Base-by-base conservation (phyloP, 1,140 invertebrate species). In the Idris sp. region DNA sequence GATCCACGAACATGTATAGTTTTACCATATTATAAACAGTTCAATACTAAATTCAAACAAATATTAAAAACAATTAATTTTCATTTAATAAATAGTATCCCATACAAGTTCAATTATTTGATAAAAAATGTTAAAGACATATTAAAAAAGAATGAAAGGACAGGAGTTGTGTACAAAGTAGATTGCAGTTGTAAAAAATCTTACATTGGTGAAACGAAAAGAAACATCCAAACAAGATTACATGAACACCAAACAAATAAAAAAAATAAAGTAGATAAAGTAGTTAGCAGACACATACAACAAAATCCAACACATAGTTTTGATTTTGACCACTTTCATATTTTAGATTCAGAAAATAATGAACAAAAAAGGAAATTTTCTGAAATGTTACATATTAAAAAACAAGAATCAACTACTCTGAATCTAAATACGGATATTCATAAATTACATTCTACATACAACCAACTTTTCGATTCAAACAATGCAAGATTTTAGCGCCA, bases 111-210 rank as follows among this genome's bases (percentile, higher is more conserved):
- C 8, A 25, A 41, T 3, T 4, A 41, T 9, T 10, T 41, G 7
- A 41, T 41, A 16, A 25, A 25, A 22, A 41, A 44, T 28, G 41
- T 19, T 7, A 44, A 44, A 44, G 41, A 44, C 25, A 28, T 1
- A 26, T 4, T 44, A 10, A 8, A 1, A 1, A 41, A 19, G 11
- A 18, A 41, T 9, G 11, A 41, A 22, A 41, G 25, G 25, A 41
- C 38, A 10, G 38, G 38, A 10, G 38, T 41, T 2, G 38, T 41
- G 11, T 41, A 41, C 9, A 41, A 41, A 22, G 11, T 41, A 2
- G n/a, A 19, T 0, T 41, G 35, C 16, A 38, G 2, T 9, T 16
- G 35, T 18, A n/a, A n/a, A 4, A n/a, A 38, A 38, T 2, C 15
- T 3, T 38, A 38, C 9, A 38, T 38, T 1, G 35, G 35, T 16